A percentile compares a stretch with the other conserved stretches of the same genome.
Conservation (phyloP, 2,797 vertebrate genomes). For the Crocidura indochinensis region DNA sequence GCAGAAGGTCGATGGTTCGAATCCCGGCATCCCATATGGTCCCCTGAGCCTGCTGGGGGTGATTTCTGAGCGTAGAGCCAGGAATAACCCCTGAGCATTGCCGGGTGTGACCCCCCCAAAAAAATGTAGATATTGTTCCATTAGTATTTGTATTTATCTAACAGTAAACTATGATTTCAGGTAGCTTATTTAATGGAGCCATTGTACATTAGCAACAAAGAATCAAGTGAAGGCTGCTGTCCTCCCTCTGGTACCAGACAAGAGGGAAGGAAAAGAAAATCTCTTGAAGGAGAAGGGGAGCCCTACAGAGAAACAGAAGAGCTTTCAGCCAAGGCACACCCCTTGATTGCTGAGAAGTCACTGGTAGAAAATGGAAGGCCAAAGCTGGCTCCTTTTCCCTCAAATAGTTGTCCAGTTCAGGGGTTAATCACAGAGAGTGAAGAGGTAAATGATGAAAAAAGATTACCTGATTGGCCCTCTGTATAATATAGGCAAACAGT, state of each 20-base stretch:
- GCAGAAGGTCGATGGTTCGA: too few relatives aligned
- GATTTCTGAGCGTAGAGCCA: too few relatives aligned
- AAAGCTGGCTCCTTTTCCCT: conserved; percentile 69
- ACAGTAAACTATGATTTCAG: conserved; percentile 85
- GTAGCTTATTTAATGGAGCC: conserved; percentile 90
- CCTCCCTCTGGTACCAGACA: conserved; percentile 74
- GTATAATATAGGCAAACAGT: neutral
- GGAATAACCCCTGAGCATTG: too few relatives aligned
- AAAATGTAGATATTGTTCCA: neutral
- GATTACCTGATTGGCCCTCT: conserved; percentile 15
- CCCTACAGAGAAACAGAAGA: conserved; percentile 68
- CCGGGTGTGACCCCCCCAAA: too few relatives aligned
- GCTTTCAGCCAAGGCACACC: conserved; percentile 56
- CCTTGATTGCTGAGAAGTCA: conserved; percentile 62
- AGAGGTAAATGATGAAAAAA: conserved; percentile 86
- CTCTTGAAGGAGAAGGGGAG: conserved; percentile 72
- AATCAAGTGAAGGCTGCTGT: conserved; percentile 75
- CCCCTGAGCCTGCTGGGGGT: too few relatives aligned
- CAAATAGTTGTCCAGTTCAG: conserved; percentile 78
- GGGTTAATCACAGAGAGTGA: conserved; percentile 79
- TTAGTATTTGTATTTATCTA: conserved; percentile 61
- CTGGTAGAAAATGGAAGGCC: conserved; percentile 66
- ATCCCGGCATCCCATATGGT: too few relatives aligned
- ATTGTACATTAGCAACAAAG: conserved; percentile 86
- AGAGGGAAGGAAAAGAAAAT: conserved; percentile 71